Base-by-base conservation (phyloP, 2,888 invertebrate genomes). In the Esperia sulphurella region DNA sequence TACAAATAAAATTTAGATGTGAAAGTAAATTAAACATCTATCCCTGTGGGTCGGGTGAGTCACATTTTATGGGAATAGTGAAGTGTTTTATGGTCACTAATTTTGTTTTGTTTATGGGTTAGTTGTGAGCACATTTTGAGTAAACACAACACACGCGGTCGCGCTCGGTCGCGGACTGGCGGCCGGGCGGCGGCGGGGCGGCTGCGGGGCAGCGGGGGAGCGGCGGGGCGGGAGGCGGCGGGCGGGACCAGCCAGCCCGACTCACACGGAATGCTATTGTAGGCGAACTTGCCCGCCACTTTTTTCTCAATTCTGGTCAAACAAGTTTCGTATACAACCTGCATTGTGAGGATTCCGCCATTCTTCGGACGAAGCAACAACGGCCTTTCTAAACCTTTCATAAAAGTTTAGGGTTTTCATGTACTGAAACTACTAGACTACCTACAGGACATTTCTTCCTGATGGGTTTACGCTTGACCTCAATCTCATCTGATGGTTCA, bases 341-440 rank as follows among this genome's bases (percentile, higher is more conserved):
- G 88, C 88, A 87, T 88, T 85, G 82, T 86, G 83, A 83, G 84
- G 88, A 87, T 86, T 87, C 88, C 84, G 87, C 87, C 88, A 86
- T 87, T 86, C 85, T 83, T 76, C 70, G 74, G 79, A 76, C 72
- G 59, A 79, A 68, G 71, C 79, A 81, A 83, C 81, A 82, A 83
- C 81, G 80, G 83, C 79, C 80, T 41, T 73, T 83, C 77, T 78
- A 79, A 83, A 78, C 75, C 79, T 75, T 55, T 63, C 63, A 5
- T 21, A 21, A 35, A 35, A 35, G 35, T 35, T n/a, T 35, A 9
- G n/a, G 35, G 35, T 35, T 35, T 35, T 33, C 21, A 21, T 21
- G 21, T 21, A 21, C 21, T 21, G 21, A 21, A 21, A 21, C 21
- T 21, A 5, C 5, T 5, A 5, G 21, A 5, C 21, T 21, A n/a